Conservation (phyloP, 1,140 invertebrate genomes). For the Danaus melanippus region DNA sequence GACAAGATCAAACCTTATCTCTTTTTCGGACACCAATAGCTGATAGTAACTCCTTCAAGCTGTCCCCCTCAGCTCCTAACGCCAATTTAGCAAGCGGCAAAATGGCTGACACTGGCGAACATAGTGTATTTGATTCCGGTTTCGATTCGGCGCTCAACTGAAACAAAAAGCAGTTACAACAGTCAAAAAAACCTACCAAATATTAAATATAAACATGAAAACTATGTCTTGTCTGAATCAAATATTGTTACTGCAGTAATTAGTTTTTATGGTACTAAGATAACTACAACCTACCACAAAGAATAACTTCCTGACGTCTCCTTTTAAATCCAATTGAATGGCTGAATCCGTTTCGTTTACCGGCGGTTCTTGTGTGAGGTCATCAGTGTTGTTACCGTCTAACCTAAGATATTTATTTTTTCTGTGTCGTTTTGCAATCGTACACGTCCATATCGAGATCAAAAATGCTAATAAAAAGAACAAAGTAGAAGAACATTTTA, state of each 20-base stretch:
- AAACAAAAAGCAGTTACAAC: conserved; percentile 3
- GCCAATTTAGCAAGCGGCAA: conserved; percentile 42
- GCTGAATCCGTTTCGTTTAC: background rate
- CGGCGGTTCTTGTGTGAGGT: too few relatives aligned
- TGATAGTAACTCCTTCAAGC: conserved; percentile 26
- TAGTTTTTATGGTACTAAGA: too few relatives aligned
- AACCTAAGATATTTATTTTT: too few relatives aligned
- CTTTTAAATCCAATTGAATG: conserved; percentile 18
- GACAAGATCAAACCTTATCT: conserved; percentile 13
- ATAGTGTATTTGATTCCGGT: conserved; percentile 24
- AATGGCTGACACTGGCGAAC: conserved; percentile 45
- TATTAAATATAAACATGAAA: too few relatives aligned
- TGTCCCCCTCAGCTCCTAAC: conserved; percentile 27
- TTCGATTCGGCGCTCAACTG: conserved; percentile 3
- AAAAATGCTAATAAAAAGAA: too few relatives aligned
- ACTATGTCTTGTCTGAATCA: too few relatives aligned
- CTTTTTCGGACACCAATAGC: conserved; percentile 29
- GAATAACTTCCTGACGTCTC: conserved; percentile 22
- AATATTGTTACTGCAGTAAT: too few relatives aligned
- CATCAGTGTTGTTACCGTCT: too few relatives aligned
- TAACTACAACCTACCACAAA: conserved; percentile 23
- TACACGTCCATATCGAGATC: too few relatives aligned
- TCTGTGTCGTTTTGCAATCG: too few relatives aligned
- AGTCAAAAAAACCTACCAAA: background rate
- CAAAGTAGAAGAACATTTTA: too few relatives aligned